Percentiles rank a stretch among this genome's conserved stretches.
These are phyloP conservation scores for Aythya baeri DNA, from an alignment of 2,113 vertebrate species.

Conservation along the genomic window DNA sequence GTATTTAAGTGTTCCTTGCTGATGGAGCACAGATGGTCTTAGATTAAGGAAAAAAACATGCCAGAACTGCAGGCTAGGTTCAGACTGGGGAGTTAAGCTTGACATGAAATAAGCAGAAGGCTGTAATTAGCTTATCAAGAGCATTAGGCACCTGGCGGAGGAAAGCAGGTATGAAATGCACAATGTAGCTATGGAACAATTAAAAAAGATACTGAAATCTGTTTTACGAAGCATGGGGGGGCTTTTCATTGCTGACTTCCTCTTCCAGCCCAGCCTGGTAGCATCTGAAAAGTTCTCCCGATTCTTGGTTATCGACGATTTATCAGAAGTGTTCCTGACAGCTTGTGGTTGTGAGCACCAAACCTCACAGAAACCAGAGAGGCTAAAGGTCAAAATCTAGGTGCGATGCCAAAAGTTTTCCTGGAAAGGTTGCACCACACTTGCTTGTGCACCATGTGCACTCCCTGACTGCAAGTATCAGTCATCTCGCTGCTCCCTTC, in stretches of 20 bases:
- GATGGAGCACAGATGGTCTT: slow-evolving; percentile 54
- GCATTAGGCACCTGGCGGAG: background rate
- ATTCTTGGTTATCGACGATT: background rate
- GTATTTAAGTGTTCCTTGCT: slow-evolving; percentile 33
- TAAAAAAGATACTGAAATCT: background rate
- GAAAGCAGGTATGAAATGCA: background rate
- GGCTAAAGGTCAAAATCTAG: background rate
- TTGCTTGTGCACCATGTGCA: background rate
- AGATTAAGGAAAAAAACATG: slow-evolving; percentile 47
- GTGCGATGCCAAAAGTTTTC: background rate
- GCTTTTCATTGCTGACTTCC: background rate
- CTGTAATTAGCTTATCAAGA: slow-evolving; percentile 62
- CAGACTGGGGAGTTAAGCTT: slow-evolving; percentile 54
- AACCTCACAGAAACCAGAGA: background rate
- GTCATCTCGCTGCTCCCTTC: background rate
- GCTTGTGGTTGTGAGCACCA: background rate
- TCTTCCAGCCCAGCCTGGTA: background rate
- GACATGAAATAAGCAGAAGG: slow-evolving; percentile 54
- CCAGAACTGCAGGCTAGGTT: slow-evolving; percentile 48
- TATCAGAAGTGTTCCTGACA: background rate
- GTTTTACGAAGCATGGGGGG: background rate
- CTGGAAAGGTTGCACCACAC: background rate
- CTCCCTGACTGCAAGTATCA: background rate
- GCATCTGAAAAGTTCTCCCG: background rate
- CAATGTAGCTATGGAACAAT: slow-evolving; percentile 22